Percentiles rank a stretch among this genome's conserved stretches.
phyloP scores from a whole-genome alignment of 2,888 invertebrate genomes.

The Tachina fera region DNA sequence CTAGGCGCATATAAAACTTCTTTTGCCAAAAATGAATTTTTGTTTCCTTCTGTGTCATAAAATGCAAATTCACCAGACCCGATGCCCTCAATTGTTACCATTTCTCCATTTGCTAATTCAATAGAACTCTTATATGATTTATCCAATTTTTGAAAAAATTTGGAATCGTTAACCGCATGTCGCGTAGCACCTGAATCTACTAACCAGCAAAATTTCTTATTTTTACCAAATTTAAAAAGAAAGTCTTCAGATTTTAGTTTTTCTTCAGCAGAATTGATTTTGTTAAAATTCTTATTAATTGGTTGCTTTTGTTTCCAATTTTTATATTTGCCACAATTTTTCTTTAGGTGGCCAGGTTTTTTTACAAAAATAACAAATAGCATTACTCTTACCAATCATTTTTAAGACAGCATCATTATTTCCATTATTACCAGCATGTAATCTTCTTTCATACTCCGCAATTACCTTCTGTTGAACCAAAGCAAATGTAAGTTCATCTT shows the following conservation, averaged over 20 bases:
- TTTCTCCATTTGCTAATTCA: constrained; percentile 67
- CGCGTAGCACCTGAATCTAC: no score
- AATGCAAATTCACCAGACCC: constrained; percentile 45
- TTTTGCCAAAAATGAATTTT: constrained; percentile 22
- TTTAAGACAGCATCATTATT: constrained; percentile 27
- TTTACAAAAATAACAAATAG: constrained; percentile 61
- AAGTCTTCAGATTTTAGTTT: no score
- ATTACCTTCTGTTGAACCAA: constrained; percentile 62
- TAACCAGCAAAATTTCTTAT: no score
- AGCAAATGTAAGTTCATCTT: constrained; percentile 55
- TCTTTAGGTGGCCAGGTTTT: constrained; percentile 52
- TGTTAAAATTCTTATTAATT: no score
- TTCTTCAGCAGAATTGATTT: no score
- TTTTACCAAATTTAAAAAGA: no score
- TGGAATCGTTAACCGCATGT: no score
- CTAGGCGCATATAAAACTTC: constrained; percentile 69
- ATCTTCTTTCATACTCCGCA: constrained; percentile 51
- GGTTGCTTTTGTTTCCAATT: constrained; percentile 52
- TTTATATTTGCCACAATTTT: constrained; percentile 66
- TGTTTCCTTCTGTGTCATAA: constrained; percentile 16
- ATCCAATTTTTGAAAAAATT: no score
- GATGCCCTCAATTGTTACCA: constrained; percentile 56
- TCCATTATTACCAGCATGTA: constrained; percentile 34
- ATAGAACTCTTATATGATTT: no score
- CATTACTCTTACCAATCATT: constrained; percentile 7